A percentile compares a stretch with the other conserved stretches of the same genome.
These are phyloP conservation scores for Allolobophora icterica DNA, from an alignment of 2,888 invertebrate species.

Conservation along the genomic window DNA sequence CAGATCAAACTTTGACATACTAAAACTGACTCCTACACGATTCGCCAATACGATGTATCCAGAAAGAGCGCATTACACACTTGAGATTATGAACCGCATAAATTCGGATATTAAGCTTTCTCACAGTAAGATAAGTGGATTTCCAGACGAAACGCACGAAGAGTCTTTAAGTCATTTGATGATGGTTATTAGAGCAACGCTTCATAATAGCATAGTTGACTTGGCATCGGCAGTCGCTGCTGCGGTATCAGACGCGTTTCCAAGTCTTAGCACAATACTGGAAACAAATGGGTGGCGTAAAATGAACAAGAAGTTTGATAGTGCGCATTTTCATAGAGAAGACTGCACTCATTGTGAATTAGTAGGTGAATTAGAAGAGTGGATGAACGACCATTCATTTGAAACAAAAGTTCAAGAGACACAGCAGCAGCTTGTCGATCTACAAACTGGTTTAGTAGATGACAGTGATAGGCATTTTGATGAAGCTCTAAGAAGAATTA, in stretches of 20 bases:
- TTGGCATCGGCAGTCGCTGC: neutral
- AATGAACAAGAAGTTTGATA: neutral
- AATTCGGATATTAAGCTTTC: too few species aligned
- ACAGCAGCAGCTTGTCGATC: neutral
- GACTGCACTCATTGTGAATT: neutral
- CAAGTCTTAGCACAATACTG: neutral
- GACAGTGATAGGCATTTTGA: neutral
- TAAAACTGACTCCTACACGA: too few species aligned
- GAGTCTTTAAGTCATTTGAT: too few species aligned
- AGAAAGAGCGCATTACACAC: too few species aligned
- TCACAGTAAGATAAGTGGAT: too few species aligned
- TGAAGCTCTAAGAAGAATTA: neutral
- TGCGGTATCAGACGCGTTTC: neutral
- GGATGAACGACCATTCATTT: neutral
- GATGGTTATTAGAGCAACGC: too few species aligned
- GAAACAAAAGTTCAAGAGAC: neutral
- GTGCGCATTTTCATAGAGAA: neutral
- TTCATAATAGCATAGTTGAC: neutral
- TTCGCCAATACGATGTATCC: too few species aligned
- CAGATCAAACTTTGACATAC: too few species aligned
- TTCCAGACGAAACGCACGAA: too few species aligned
- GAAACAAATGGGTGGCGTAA: neutral
- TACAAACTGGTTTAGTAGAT: neutral
- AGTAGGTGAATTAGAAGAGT: neutral
- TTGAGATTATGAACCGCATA: too few species aligned